Base-by-base conservation (phyloP, 2,797 vertebrate species). In the Holocentrus rufus region DNA sequence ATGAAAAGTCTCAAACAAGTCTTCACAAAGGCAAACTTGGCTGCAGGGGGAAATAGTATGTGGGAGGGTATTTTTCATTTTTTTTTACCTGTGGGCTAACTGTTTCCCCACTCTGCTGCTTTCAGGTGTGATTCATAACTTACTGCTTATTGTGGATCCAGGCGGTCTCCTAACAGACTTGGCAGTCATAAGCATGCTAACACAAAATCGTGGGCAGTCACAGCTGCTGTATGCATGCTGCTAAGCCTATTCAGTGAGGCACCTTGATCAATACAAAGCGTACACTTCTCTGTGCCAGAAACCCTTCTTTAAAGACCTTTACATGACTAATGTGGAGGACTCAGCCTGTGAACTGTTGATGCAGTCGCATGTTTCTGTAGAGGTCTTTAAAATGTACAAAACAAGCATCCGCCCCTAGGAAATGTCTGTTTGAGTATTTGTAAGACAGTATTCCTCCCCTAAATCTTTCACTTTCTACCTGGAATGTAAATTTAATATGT, bases 111-210 rank as follows among this genome's bases (percentile, higher is more conserved):
- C 56, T 72, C 76, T 77, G 58, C 72, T 77, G 23, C 50, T 30
- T 67, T 82, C 74, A 67, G 72, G 69, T 73, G 71, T 80, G 72
- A 78, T 82, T 79, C 69, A 72, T 56, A 47, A 59, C 76, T 69
- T 70, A 69, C 72, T 73, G 64, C 49, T 77, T 57, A 49, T 55
- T 74, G 72, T 80, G 77, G 23, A 74, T 76, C 66, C 72, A 52
- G 64, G 42, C 65, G 47, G 52, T 71, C 67, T 73, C 56, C 58
- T 68, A 76, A 72, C 30, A 50, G 54, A 70, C 36, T 74, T 72
- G 74, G 69, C 63, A 77, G 66, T 61, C 60, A 67, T 55, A 73
- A 71, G 65, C 58, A 65, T 59, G 49, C 54, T 13, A 47, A 66
- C n/a, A 65, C 63, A 69, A 69, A 78, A 70, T 69, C 59, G 64